A percentile compares a stretch with the other conserved stretches of the same genome.
Conservation (phyloP, 2,113 vertebrate species). For the Cottus gobio region DNA sequence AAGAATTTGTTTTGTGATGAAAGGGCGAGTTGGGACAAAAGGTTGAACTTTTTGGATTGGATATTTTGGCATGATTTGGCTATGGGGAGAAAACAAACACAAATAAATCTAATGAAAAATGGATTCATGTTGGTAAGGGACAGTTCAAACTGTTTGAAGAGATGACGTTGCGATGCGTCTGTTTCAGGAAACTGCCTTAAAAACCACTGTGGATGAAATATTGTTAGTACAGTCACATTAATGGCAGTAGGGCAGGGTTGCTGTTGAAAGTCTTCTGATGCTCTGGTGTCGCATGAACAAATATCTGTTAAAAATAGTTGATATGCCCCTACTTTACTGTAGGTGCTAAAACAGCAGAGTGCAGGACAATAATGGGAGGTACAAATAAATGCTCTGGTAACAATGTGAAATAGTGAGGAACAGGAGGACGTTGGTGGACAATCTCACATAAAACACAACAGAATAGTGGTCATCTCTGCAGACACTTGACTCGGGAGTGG, state of each 20-base stretch:
- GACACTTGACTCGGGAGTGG: constrained; percentile 56
- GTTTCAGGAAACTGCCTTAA: constrained; percentile 13
- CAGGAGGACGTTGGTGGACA: constrained; percentile 50
- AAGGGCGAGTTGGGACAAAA: constrained; percentile 89
- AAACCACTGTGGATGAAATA: constrained; percentile 26
- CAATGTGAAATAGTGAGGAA: constrained; percentile 23
- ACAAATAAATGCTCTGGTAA: constrained; percentile 42
- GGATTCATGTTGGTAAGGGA: constrained; percentile 53
- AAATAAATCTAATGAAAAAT: constrained; percentile 59
- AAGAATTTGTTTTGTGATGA: constrained; percentile 84
- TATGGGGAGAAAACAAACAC: constrained; percentile 77
- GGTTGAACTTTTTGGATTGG: constrained; percentile 85
- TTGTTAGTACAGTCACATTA: constrained; percentile 29
- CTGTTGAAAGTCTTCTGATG: not conserved
- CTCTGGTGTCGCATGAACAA: not conserved
- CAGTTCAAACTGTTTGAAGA: constrained; percentile 38
- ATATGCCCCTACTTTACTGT: constrained; percentile 1
- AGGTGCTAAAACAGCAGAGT: constrained; percentile 6
- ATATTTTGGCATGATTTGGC: constrained; percentile 83
- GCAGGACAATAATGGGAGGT: constrained; percentile 16
- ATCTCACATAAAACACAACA: constrained; percentile 58
- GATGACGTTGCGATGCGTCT: not conserved
- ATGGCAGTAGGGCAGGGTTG: not conserved
- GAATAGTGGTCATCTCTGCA: constrained; percentile 54
- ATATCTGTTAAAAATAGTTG: not conserved